phyloP scores from a whole-genome alignment of 1,140 invertebrate species.

The Zaprionus camerounensis region DNA sequence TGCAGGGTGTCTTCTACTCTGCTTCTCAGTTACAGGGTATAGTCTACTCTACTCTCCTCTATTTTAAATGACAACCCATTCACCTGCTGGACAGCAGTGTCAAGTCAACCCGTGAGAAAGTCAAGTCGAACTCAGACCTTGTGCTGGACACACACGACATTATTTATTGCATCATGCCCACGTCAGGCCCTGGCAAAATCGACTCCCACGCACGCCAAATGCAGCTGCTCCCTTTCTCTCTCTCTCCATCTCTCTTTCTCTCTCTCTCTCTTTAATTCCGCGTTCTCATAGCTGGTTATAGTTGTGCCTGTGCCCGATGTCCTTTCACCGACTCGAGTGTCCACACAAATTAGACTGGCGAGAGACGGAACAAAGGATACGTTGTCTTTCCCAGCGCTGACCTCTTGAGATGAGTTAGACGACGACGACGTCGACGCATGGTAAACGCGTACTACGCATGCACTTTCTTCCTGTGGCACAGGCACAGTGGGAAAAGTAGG shows the following conservation, averaged over 20 bases:
- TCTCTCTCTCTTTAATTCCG: constrained; percentile 6
- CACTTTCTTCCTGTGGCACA: constrained; percentile 69
- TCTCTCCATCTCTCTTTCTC: constrained; percentile 48
- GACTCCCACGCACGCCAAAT: constrained; percentile 75
- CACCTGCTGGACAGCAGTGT: neutral
- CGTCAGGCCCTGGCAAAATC: constrained; percentile 50
- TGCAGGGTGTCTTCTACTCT: too few relatives aligned
- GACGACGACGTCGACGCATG: constrained; percentile 50
- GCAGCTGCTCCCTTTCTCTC: constrained; percentile 54
- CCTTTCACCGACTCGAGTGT: constrained; percentile 72
- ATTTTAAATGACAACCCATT: neutral
- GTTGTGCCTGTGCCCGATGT: constrained; percentile 12
- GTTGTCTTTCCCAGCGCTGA: constrained; percentile 66
- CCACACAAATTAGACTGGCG: constrained; percentile 71
- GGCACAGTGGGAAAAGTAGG: constrained; percentile 44
- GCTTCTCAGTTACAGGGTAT: neutral
- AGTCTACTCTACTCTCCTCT: neutral
- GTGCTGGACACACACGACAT: constrained; percentile 16
- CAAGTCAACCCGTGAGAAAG: neutral
- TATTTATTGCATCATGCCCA: constrained; percentile 52
- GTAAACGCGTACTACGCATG: constrained; percentile 68
- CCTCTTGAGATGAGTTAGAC: constrained; percentile 64
- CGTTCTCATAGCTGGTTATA: constrained; percentile 2
- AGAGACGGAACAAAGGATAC: constrained; percentile 36
- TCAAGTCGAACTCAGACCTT: neutral